Evolutionary conservation across 1,140 invertebrate genomes (phyloP), one percentile per base, ranked within the genome.

Genomic region (Zaprionus africanus): DNA sequence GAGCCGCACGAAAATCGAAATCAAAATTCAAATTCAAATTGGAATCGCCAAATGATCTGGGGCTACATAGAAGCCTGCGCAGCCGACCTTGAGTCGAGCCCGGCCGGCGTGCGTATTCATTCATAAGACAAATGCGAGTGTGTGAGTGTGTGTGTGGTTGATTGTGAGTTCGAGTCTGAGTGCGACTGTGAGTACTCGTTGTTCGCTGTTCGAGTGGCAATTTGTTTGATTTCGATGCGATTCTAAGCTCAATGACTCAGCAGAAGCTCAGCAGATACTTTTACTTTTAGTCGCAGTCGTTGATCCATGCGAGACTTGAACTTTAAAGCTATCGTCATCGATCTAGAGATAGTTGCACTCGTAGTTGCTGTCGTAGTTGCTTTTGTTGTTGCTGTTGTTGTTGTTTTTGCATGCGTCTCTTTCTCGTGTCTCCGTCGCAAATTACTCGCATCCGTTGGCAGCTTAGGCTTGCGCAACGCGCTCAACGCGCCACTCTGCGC

Each of bases 11-110:
- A 51, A 51, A 78, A 75, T 75, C 78, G 69, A 43, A 62, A 41
- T 51, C 34, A 11, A 24, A 71, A 71, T 49, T 49, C 41, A 31
- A 72, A 72, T 58, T 12, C 26, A 65, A 76, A 82, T 78, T 63
- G 54, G 51, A 49, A 54, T 56, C 28, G 17, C 73, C 60, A 63
- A 63, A 43, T 70, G 77, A 80, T 82, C 82, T 83, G 61, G 53
- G 54, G 59, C 53, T 74, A 80, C 82, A 86, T 87, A 79, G 83
- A 86, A 87, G 82, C 82, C 79, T 86, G 82, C 83, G 67, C 83
- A 79, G 60, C 84, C 84, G 83, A 82, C 83, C 83, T 86, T 86
- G 84, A 51, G 41, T 43, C 43, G 34, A 28, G 59, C 78, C 17
- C 43, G 38, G 57, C 62, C 19, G 46, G 49, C 58, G 54, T 75